A percentile compares a stretch with the other conserved stretches of the same genome.
Conservation (phyloP, 2,888 invertebrate genomes). For the Idaea straminata region DNA sequence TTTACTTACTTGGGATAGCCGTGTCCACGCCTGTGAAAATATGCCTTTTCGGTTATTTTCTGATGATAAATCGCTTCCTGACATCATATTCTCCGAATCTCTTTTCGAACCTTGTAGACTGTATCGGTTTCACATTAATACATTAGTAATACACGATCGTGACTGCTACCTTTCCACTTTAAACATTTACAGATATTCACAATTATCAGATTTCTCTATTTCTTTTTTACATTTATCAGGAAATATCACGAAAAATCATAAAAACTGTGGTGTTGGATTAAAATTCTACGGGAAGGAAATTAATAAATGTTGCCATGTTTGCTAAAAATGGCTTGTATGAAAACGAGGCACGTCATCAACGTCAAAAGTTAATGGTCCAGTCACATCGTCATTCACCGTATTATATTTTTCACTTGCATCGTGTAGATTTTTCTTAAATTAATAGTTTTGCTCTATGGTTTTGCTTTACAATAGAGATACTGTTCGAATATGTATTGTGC, state of each 20-base stretch:
- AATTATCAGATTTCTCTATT: background rate
- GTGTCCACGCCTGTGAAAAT: constrained; percentile 83
- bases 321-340: constrained; percentile 9
- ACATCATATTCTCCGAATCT: constrained; percentile 77
- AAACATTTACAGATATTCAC: background rate
- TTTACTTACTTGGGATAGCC: constrained; percentile 82
- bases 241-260: background rate
- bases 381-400: background rate
- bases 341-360: constrained; percentile 25
- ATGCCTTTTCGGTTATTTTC: constrained; percentile 81
- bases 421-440: too few species aligned
- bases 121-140: constrained; percentile 20
- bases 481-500: too few species aligned
- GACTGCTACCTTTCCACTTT: background rate
- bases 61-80: constrained; percentile 84
- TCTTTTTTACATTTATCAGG: background rate
- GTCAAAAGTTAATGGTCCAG: background rate
- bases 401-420: background rate
- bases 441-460: too few species aligned
- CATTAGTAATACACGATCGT: constrained; percentile 35
- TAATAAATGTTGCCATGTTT: constrained; percentile 24
- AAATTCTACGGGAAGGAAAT: constrained; percentile 10
- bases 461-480: too few species aligned
- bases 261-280: constrained; percentile 13
- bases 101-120: constrained; percentile 22